Conservation (phyloP, 2,888 invertebrate species). For the Parnassius smintheus region DNA sequence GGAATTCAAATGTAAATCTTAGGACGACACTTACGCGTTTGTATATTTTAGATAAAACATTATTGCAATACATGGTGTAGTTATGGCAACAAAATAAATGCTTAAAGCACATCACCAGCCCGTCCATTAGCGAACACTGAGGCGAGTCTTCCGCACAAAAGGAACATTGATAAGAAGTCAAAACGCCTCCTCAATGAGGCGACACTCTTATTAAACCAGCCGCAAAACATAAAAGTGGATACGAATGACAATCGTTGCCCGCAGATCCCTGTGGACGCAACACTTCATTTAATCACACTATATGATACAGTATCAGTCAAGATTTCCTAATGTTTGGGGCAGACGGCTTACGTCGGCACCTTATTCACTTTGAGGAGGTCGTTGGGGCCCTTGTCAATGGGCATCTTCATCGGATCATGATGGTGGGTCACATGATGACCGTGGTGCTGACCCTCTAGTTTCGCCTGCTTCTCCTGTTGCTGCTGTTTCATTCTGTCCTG, state of each 20-base stretch:
- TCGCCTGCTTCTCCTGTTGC: slow-evolving; percentile 92
- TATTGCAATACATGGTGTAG: slow-evolving; percentile 80
- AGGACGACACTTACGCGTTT: slow-evolving; percentile 74
- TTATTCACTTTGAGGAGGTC: slow-evolving; percentile 90
- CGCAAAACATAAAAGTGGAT: slow-evolving; percentile 78
- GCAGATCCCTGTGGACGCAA: slow-evolving; percentile 71
- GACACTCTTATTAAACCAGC: slow-evolving; percentile 53
- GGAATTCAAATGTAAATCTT: slow-evolving; percentile 68
- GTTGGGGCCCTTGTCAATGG: slow-evolving; percentile 86
- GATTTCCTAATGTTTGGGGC: slow-evolving; percentile 59
- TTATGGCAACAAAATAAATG: slow-evolving; percentile 82
- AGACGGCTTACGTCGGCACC: slow-evolving; percentile 86
- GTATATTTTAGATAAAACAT: slow-evolving; percentile 79
- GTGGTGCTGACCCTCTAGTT: slow-evolving; percentile 87
- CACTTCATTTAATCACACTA: slow-evolving; percentile 77
- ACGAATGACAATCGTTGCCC: slow-evolving; percentile 72
- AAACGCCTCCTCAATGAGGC: slow-evolving; percentile 65
- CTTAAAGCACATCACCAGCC: slow-evolving; percentile 81
- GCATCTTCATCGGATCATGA: slow-evolving; percentile 87
- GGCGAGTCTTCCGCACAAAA: slow-evolving; percentile 77
- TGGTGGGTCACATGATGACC: slow-evolving; percentile 86
- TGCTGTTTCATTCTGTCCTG: slow-evolving; percentile 95
- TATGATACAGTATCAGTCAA: slow-evolving; percentile 80
- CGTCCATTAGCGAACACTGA: slow-evolving; percentile 72
- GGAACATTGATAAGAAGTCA: slow-evolving; percentile 75